Evolutionary conservation across 2,888 invertebrate species (phyloP).

Genomic region (Drosophila rubida): DNA sequence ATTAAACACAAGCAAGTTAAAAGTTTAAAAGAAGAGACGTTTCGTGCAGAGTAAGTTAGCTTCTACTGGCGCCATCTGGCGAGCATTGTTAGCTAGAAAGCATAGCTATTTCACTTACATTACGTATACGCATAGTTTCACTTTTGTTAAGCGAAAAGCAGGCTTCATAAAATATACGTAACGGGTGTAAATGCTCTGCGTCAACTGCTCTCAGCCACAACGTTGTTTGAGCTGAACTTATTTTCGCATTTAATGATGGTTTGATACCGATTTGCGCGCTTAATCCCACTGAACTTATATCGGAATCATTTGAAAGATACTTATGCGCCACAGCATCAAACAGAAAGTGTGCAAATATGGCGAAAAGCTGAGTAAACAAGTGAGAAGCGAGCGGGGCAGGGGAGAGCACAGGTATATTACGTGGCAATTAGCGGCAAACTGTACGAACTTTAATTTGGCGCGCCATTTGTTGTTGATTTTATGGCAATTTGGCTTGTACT

Average conservation of each 20-base stretch:
- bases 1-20: no score
- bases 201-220: not conserved
- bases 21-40: no score
- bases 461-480: slow-evolving; percentile 47
- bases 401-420: slow-evolving; percentile 16
- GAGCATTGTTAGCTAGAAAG: no score
- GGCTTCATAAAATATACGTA: not conserved
- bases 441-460: slow-evolving; percentile 16
- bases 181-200: not conserved
- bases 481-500: slow-evolving; percentile 45
- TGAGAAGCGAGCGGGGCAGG: not conserved
- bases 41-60: not conserved
- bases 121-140: not conserved
- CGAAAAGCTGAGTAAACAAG: slow-evolving; percentile 1
- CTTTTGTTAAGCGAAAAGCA: not conserved
- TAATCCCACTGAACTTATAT: not conserved
- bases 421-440: slow-evolving; percentile 16
- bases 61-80: not conserved
- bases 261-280: not conserved
- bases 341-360: slow-evolving; percentile 14
- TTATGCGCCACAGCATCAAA: not conserved
- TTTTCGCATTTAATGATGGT: not conserved
- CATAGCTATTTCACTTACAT: no score
- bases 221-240: not conserved
- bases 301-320: slow-evolving; percentile 2